phyloP scores from a whole-genome alignment of 2,797 vertebrate genomes.

The Ispidina picta region DNA sequence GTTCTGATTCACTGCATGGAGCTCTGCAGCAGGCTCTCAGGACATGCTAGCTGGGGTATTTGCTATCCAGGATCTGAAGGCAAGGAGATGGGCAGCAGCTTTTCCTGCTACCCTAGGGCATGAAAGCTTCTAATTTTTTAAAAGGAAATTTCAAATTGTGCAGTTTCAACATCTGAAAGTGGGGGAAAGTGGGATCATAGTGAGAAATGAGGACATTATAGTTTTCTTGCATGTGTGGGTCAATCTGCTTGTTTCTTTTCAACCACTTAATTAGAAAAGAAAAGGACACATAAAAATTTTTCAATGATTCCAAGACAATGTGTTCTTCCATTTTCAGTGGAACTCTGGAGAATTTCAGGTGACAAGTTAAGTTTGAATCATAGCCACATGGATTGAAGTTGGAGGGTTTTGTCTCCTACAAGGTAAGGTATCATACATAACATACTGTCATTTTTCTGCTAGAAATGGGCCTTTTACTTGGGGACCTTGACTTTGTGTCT shows the following conservation, averaged over 20 bases:
- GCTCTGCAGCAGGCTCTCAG: fast-evolving
- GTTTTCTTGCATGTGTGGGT: neutral
- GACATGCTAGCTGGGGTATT: neutral
- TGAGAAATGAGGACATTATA: neutral
- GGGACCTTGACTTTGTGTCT: neutral
- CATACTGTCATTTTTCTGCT: neutral
- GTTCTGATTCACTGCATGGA: neutral
- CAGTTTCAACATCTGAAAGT: neutral
- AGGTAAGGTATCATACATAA: neutral
- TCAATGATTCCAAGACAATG: neutral
- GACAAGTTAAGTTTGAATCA: neutral
- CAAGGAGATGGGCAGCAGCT: neutral
- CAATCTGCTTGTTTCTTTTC: neutral
- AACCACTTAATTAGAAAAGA: neutral
- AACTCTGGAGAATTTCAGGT: neutral
- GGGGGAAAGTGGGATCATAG: neutral
- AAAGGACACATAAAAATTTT: neutral
- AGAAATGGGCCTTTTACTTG: neutral
- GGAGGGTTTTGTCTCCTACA: neutral
- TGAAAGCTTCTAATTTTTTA: neutral
- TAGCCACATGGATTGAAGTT: neutral
- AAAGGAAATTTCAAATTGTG: neutral
- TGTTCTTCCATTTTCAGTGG: neutral
- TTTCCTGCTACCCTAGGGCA: neutral
- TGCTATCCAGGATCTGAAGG: neutral